phyloP scores from a whole-genome alignment of 2,797 vertebrate genomes.

The Argentina silus region DNA sequence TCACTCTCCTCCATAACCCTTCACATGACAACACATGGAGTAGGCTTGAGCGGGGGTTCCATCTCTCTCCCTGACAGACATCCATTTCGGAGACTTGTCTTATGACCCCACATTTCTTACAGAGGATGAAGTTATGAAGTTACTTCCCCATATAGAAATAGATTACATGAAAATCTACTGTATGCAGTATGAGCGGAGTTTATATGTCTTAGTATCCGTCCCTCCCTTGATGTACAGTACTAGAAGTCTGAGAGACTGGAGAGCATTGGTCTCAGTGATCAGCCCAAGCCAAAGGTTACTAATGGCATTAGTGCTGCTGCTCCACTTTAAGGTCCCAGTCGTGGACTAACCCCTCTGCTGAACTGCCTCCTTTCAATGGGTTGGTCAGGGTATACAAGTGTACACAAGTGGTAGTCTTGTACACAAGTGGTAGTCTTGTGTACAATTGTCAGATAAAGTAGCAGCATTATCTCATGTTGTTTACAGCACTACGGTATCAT shows the following conservation, averaged over 20 bases:
- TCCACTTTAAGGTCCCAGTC: background rate
- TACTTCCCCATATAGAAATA: background rate
- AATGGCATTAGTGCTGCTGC: background rate
- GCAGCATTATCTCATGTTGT: constrained; percentile 7
- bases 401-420: background rate
- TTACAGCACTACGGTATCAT: background rate
- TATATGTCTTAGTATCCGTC: background rate
- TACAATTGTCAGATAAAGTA: too few relatives aligned
- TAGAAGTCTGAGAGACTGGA: background rate
- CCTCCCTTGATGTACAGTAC: background rate
- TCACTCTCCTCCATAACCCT: background rate
- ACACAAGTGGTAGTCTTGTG: background rate
- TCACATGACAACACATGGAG: background rate
- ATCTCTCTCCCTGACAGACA: background rate
- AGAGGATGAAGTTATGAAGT: background rate
- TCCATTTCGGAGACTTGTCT: background rate
- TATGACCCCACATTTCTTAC: background rate
- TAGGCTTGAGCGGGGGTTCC: background rate
- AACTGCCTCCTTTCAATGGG: background rate
- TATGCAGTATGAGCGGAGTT: background rate
- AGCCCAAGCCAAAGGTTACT: background rate
- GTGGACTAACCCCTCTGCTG: background rate
- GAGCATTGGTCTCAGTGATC: background rate
- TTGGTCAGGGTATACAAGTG: background rate
- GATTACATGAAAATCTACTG: background rate